Percentiles rank a stretch among this genome's conserved stretches.
Evolutionary conservation across 2,888 invertebrate species (phyloP).

Genomic region (Serrognathus titanus): DNA sequence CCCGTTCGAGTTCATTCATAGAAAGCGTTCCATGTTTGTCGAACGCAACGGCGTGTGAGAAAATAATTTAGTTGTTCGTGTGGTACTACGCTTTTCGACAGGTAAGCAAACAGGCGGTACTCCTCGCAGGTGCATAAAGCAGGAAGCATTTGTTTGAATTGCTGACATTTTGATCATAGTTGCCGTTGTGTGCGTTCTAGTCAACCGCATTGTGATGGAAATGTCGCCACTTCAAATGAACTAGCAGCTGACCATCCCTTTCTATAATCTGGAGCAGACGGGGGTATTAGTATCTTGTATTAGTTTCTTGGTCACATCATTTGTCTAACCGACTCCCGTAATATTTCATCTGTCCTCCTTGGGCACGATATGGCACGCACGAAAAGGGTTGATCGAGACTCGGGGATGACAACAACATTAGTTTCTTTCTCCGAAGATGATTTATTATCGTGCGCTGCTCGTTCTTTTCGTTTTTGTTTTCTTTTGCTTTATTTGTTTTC

Average conservation of each 20-base stretch:
- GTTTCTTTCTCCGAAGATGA: conserved; percentile 23
- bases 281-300: conserved; percentile 20
- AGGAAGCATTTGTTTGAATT: conserved; percentile 41
- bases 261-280: conserved; percentile 6
- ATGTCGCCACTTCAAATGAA: conserved; percentile 44
- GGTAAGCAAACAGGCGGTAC: too few relatives aligned
- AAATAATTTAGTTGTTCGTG: too few relatives aligned
- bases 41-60: too few relatives aligned
- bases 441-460: conserved; percentile 11
- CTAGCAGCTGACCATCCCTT: conserved; percentile 22
- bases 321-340: conserved; percentile 33
- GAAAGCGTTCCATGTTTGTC: too few relatives aligned
- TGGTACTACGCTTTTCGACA: too few relatives aligned
- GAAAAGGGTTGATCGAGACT: conserved; percentile 37
- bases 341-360: conserved; percentile 37
- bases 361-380: conserved; percentile 26
- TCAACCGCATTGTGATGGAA: conserved; percentile 50
- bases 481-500: too few relatives aligned
- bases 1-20: too few relatives aligned
- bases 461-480: too few relatives aligned
- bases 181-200: conserved; percentile 45
- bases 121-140: too few relatives aligned
- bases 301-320: conserved; percentile 34
- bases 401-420: conserved; percentile 35
- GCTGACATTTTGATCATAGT: conserved; percentile 53